Percentiles rank a stretch among this genome's conserved stretches.
Evolutionary conservation across 2,888 invertebrate species (phyloP).

Genomic region (Drosophila prostipennis): DNA sequence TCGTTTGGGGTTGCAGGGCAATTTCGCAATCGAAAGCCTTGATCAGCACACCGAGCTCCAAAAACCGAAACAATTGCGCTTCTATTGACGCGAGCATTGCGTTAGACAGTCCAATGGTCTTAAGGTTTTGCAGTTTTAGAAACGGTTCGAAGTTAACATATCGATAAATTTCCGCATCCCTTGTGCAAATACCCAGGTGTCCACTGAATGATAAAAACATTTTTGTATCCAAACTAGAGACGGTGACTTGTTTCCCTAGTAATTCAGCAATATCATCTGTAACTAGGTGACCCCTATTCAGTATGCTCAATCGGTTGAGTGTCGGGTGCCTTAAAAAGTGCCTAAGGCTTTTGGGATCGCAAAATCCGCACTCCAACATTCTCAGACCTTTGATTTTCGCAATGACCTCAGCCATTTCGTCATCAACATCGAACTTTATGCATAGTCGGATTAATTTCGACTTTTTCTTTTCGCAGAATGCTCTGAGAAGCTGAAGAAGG

Average conservation of each 20-base stretch:
- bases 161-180: background rate
- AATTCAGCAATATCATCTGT: background rate
- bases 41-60: conserved; percentile 15
- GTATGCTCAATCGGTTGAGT: background rate
- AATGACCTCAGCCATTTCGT: conserved; percentile 6
- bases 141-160: background rate
- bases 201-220: background rate
- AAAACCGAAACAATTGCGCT: background rate
- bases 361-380: conserved; percentile 18
- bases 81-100: background rate
- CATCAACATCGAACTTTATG: conserved; percentile 13
- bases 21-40: background rate
- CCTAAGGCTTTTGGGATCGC: conserved; percentile 3
- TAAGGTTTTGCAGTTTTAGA: conserved; percentile 1
- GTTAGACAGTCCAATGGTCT: background rate
- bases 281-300: background rate
- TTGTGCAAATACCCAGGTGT: background rate
- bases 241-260: background rate
- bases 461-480: conserved; percentile 1
- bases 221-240: conserved; percentile 1
- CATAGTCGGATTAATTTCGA: background rate
- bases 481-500: conserved; percentile 4
- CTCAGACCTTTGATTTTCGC: conserved; percentile 8
- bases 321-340: conserved; percentile 1
- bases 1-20: background rate